Percentiles rank a stretch among this genome's conserved stretches.
Evolutionary conservation across 2,113 vertebrate genomes (phyloP).

Genomic region (Nycticryphes semicollaris): DNA sequence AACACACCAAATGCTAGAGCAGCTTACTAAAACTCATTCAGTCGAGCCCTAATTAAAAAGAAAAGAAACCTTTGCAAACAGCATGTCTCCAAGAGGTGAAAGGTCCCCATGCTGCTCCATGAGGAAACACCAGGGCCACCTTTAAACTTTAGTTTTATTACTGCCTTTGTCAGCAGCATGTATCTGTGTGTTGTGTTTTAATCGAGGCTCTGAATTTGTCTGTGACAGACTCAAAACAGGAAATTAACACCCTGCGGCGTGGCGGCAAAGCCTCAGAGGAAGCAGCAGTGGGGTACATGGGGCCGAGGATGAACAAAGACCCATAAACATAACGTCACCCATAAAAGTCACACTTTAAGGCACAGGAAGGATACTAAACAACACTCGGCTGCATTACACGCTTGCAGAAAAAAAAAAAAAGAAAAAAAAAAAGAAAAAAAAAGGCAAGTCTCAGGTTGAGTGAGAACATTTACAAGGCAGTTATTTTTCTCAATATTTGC

Average conservation of each 20-base stretch:
- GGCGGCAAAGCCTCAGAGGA: conserved; percentile 66
- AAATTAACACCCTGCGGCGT: conserved; percentile 71
- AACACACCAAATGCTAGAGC: not conserved
- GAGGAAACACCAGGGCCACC: conserved; percentile 65
- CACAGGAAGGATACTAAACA: conserved; percentile 67
- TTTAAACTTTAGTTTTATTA: conserved; percentile 68
- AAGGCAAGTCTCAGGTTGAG: not conserved
- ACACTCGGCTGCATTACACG: conserved; percentile 16
- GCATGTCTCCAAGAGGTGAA: conserved; percentile 50
- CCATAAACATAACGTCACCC: conserved; percentile 63
- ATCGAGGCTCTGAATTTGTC: conserved; percentile 54
- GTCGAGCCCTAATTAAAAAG: conserved; percentile 33
- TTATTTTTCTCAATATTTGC: not conserved
- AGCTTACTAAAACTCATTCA: conserved; percentile 36
- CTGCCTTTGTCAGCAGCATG: conserved; percentile 60
- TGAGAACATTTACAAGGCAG: not conserved
- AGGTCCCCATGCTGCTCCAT: not conserved
- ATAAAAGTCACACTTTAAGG: conserved; percentile 67
- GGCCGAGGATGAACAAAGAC: conserved; percentile 63
- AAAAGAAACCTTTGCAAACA: conserved; percentile 51
- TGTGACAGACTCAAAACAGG: conserved; percentile 72
- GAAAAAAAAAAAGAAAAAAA: not conserved
- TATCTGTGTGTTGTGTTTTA: conserved; percentile 37
- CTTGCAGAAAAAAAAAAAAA: not conserved
- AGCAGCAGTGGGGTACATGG: conserved; percentile 47